Evolutionary conservation across 2,113 vertebrate species (phyloP).

Genomic region (Chloropsis hardwickii): DNA sequence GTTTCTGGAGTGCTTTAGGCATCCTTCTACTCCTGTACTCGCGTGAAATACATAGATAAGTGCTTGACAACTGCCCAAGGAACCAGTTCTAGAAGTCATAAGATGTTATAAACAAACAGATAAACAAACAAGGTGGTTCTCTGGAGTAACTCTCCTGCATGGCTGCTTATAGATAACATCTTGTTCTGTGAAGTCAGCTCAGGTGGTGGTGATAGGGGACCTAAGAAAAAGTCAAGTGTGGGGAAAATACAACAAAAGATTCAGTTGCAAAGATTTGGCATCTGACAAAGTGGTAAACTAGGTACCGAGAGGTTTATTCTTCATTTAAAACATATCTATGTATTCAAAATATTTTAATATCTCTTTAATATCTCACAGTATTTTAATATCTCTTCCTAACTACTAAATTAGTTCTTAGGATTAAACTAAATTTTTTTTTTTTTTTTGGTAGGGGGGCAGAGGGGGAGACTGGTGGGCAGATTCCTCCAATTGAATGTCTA

Average conservation of each 20-base stretch:
- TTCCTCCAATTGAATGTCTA: background rate
- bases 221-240: background rate
- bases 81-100: background rate
- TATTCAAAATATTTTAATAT: background rate
- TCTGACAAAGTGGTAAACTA: background rate
- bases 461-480: fast-evolving
- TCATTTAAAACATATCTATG: background rate
- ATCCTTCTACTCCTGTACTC: background rate
- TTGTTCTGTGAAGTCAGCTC: background rate
- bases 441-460: background rate
- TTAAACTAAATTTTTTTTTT: background rate
- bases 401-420: background rate
- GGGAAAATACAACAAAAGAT: background rate
- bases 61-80: background rate
- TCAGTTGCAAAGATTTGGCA: background rate
- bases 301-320: background rate
- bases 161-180: background rate
- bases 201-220: background rate
- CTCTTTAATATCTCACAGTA: too few species aligned
- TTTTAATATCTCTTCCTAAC: background rate
- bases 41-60: background rate
- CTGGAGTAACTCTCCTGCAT: background rate
- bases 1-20: background rate
- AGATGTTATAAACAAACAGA: background rate
- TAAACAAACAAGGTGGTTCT: background rate